Evolutionary conservation across 2,888 invertebrate species (phyloP), one percentile per base, ranked within the genome.

Genomic region (Polylopha cassiicola): DNA sequence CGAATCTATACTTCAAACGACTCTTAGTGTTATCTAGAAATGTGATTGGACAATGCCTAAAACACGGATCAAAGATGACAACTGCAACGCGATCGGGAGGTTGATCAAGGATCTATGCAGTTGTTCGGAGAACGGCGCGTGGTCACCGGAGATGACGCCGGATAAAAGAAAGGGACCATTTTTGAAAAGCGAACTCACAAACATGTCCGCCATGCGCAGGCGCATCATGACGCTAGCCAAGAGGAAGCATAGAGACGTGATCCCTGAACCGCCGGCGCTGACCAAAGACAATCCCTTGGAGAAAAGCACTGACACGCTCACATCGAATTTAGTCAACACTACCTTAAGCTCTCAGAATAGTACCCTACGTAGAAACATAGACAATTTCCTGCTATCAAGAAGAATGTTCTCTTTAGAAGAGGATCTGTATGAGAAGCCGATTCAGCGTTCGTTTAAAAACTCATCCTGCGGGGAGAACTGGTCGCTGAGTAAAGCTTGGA

Each of bases 401-500:
- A 62, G 79, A 42, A 73, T 82, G 74, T 73, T 74, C 16, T 73
- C 78, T 1, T 47, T 80, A 3, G 85, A 85, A 50, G 85, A 85
- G 34, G 80, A 79, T 18, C 65, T 82, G 15, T 85, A 85, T 44
- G 85, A 85, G 43, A 84, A 75, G 28, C 85, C 85, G 0, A 82
- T 84, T 20, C 65, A 68, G 43, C 51, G 47, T 7, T 47, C 55
- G 18, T 61, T 71, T 2, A 79, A 76, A 31, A 66, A 76, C 46
- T 76, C 84, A 0, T 61, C 68, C 0, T 78, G 73, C 44, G 86
- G 85, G 1, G 86, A 86, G 37, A 86, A 86, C 54, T 86, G 86
- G 86, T 86, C 86, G 10, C 48, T 86, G n/a, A 82, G 85, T 47
- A 84, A 85, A 61, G 72, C 79, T 3, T 86, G 86, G 86, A 74